Conservation (phyloP, 1,140 invertebrate species). For the Atta colombica region DNA sequence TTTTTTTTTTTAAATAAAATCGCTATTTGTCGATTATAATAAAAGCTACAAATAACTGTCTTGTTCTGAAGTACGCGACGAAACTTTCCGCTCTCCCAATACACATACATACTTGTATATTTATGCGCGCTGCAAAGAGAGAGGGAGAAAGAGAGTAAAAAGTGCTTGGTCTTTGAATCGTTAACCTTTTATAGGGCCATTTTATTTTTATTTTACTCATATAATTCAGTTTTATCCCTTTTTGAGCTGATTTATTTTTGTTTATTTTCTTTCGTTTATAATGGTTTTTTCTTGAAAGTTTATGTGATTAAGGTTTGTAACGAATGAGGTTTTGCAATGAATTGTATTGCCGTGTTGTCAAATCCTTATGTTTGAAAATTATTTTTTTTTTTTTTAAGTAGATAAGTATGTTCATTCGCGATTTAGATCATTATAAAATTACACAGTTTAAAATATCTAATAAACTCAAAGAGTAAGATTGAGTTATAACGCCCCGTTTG, state of each 20-base stretch:
- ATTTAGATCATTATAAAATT: slow-evolving; percentile 5
- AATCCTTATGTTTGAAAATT: slow-evolving; percentile 24
- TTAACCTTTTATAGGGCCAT: slow-evolving; percentile 29
- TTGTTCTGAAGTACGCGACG: slow-evolving; percentile 51
- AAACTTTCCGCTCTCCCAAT: slow-evolving; percentile 59
- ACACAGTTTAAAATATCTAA: slow-evolving; percentile 6
- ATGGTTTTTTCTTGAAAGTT: slow-evolving; percentile 8
- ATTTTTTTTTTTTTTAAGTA: neutral
- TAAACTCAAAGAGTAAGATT: neutral
- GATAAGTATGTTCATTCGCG: neutral
- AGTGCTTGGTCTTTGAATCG: slow-evolving; percentile 30
- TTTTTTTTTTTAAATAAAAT: neutral
- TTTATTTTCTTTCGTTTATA: slow-evolving; percentile 7
- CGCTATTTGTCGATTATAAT: slow-evolving; percentile 12
- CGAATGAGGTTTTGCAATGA: neutral
- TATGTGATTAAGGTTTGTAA: slow-evolving; percentile 5
- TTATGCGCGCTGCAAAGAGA: slow-evolving; percentile 23
- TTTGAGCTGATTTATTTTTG: slow-evolving; percentile 26
- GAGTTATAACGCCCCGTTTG: neutral
- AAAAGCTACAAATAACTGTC: slow-evolving; percentile 1
- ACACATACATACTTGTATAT: slow-evolving; percentile 65
- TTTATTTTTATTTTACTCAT: slow-evolving; percentile 46
- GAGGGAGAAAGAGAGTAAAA: slow-evolving; percentile 7
- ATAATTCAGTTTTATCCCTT: slow-evolving; percentile 38
- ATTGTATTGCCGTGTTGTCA: neutral